Base-by-base conservation (phyloP, 2,113 vertebrate genomes). In the Dermatemys mawii region DNA sequence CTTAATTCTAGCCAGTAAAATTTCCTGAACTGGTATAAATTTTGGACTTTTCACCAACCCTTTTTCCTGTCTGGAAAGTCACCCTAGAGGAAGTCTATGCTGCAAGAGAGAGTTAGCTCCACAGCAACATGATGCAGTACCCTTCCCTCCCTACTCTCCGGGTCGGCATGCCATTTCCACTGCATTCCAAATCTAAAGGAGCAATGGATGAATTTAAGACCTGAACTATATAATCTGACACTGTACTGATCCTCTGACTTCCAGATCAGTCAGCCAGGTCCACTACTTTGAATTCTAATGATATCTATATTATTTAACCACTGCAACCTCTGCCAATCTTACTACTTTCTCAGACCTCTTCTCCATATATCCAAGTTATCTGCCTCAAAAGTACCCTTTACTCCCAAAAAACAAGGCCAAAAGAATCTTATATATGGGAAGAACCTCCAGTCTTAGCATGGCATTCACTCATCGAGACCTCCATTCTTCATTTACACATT, bases 201-300 rank as follows among this genome's bases (percentile, higher is more conserved):
- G 19, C 22, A 22, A 80, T 19, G 41, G 53, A 90, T 53, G 44
- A 4, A 46, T 86, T 87, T 3, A 76, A 49, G 81, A n/a, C 27
- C 21, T 29, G 46, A 29, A 87, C 0, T 46, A 13, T 0, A 76
- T 54, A 76, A 76, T 26, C 83, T 67, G 57, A 53, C 0, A 0
- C 8, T 27, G 26, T 53, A 78, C 87, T 84, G 57, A 79, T 63
- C 49, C 67, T 35, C 57, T 38, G 57, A 83, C 50, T 88, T 78
- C 50, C 49, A n/a, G 41, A 70, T 41, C 49, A 91, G 53, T 6
- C 60, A 83, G 75, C 19, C 22, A 22, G 55, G 63, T 86, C 67
- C 32, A 46, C 82, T 12, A 19, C 57, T 80, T 80, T 88, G 82
- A 48, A 46, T 35, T 67, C 54, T 17, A 70, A 38, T 38, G n/a